Evolutionary conservation across 2,113 vertebrate species (phyloP).

Genomic region (Limnothrissa miodon): DNA sequence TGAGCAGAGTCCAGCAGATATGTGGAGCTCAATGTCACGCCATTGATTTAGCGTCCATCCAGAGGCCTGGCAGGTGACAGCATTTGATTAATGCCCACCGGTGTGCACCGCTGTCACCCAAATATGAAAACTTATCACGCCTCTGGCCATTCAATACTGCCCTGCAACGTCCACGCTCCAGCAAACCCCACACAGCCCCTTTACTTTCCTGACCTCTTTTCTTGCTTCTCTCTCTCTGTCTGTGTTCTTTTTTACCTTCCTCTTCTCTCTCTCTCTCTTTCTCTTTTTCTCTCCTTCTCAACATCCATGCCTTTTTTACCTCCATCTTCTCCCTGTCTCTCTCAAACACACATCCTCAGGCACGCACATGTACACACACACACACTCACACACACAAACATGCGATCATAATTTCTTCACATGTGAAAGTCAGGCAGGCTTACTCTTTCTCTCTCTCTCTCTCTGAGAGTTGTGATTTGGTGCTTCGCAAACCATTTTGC

Average conservation of each 20-base stretch:
- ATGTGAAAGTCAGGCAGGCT: constrained; percentile 1
- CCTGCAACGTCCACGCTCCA: not conserved
- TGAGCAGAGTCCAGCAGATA: constrained; percentile 9
- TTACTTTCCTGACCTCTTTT: not conserved
- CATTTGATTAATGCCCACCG: constrained; percentile 58
- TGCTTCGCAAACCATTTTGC: not conserved
- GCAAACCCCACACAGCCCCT: not conserved
- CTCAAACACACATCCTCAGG: not conserved
- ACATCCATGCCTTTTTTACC: no score
- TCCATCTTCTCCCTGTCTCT: not conserved
- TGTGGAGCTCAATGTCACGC: constrained; percentile 58
- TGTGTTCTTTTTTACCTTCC: not conserved
- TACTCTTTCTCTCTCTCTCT: not conserved
- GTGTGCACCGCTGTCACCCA: constrained; percentile 58
- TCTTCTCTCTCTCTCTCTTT: not conserved
- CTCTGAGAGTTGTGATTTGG: not conserved
- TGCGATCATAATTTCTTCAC: not conserved
- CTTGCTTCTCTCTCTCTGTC: not conserved
- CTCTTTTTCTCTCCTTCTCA: not conserved
- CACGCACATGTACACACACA: not conserved
- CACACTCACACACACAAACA: not conserved
- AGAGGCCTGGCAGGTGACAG: constrained; percentile 60
- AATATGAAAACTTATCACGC: constrained; percentile 56
- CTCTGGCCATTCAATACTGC: constrained; percentile 41
- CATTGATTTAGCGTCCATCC: constrained; percentile 48